Conservation (phyloP, 2,113 vertebrate species). For the Indicator indicator region DNA sequence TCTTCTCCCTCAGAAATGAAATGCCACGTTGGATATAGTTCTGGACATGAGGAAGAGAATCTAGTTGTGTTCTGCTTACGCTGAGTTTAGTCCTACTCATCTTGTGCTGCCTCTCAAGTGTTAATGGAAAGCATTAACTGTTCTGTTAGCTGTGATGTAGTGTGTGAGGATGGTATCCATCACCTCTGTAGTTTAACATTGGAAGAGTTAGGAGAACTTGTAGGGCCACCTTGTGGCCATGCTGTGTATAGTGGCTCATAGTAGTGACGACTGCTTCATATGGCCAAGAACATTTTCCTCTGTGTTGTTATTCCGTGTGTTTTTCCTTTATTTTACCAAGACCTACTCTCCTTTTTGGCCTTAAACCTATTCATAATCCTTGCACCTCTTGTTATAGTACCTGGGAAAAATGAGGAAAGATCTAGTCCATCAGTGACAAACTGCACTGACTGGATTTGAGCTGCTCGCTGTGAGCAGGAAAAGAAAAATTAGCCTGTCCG, state of each 20-base stretch:
- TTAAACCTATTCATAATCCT: constrained; percentile 41
- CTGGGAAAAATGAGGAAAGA: not conserved
- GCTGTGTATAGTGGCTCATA: not conserved
- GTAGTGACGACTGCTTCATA: not conserved
- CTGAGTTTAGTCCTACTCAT: not conserved
- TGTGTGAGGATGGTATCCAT: not conserved
- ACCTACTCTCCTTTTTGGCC: constrained; percentile 24
- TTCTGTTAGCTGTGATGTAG: not conserved
- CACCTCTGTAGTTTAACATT: not conserved
- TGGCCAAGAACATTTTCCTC: not conserved
- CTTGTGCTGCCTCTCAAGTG: not conserved
- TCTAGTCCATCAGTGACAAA: not conserved
- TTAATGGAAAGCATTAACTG: not conserved
- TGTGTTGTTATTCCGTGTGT: not conserved
- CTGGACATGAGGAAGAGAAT: not conserved
- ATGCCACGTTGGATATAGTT: constrained; percentile 1
- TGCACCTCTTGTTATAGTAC: not conserved
- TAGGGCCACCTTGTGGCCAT: constrained; percentile 49
- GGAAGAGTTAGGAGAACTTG: not conserved
- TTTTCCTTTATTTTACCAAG: not conserved
- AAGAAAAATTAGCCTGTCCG: constrained; percentile 4
- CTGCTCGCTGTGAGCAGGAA: not conserved
- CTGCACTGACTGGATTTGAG: not conserved
- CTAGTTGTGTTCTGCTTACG: not conserved
- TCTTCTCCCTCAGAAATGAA: not conserved